These are phyloP conservation scores for Hololepta plana DNA, from an alignment of 2,888 invertebrate genomes.

Conservation along the genomic window DNA sequence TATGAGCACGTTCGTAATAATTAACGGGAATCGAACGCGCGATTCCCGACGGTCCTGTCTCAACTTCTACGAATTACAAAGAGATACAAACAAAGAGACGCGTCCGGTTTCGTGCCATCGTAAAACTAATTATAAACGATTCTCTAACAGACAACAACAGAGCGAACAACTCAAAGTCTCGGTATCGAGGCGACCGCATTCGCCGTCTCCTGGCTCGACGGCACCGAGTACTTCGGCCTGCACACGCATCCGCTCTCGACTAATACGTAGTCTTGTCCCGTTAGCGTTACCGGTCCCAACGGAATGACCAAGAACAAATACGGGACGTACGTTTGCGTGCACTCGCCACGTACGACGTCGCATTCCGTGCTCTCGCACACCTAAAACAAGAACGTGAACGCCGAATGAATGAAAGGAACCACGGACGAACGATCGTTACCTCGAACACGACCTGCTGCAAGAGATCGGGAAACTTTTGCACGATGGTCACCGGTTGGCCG, in stretches of 20 bases:
- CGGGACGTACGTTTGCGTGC: slow-evolving; percentile 83
- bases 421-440: slow-evolving; percentile 37
- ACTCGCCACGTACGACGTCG: slow-evolving; percentile 74
- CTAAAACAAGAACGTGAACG: slow-evolving; percentile 39
- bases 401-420: slow-evolving; percentile 1
- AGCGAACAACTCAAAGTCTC: slow-evolving; percentile 18
- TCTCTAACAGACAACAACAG: too few relatives aligned
- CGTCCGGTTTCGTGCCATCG: too few relatives aligned
- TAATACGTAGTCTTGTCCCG: slow-evolving; percentile 86
- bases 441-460: slow-evolving; percentile 86
- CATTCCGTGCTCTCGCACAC: slow-evolving; percentile 57
- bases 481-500: slow-evolving; percentile 83
- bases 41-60: too few relatives aligned
- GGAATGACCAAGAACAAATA: slow-evolving; percentile 83
- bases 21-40: too few relatives aligned
- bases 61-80: too few relatives aligned
- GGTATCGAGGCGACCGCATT: slow-evolving; percentile 25
- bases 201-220: slow-evolving; percentile 21
- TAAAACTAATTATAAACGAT: too few relatives aligned
- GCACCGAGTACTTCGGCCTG: slow-evolving; percentile 32
- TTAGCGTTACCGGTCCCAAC: slow-evolving; percentile 73
- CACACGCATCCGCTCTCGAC: slow-evolving; percentile 92
- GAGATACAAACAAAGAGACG: too few relatives aligned
- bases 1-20: slow-evolving; percentile 2
- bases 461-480: slow-evolving; percentile 85